Percentiles rank a stretch among this genome's conserved stretches.
These are phyloP conservation scores for Drosophila niveifrons DNA, from an alignment of 2,888 invertebrate species.

Conservation along the genomic window DNA sequence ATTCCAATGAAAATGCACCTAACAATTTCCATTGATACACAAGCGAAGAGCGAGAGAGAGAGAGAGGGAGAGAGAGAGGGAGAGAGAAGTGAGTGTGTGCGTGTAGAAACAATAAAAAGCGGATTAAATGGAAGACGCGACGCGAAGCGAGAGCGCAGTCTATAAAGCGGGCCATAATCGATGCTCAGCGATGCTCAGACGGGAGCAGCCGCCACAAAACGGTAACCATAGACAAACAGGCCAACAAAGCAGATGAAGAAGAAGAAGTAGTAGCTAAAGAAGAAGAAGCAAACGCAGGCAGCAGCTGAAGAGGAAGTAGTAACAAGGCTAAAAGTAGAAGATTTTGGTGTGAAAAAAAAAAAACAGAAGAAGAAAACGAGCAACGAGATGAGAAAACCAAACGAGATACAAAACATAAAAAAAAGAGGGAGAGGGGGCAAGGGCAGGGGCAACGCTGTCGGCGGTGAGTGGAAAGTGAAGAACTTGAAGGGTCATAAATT, in stretches of 20 bases:
- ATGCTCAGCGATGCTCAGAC: conserved; percentile 73
- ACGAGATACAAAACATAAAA: conserved; percentile 33
- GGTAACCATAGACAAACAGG: conserved; percentile 58
- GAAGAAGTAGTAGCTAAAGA: background rate
- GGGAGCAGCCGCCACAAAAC: conserved; percentile 59
- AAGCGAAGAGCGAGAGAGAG: conserved; percentile 8
- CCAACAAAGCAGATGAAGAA: conserved; percentile 5
- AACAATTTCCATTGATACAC: conserved; percentile 72
- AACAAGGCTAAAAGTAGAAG: conserved; percentile 55
- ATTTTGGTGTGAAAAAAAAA: conserved; percentile 80
- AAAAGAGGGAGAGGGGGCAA: conserved; percentile 9
- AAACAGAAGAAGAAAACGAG: background rate
- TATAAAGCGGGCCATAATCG: conserved; percentile 74
- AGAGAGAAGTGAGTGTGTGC: conserved; percentile 21
- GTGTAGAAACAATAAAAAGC: conserved; percentile 81
- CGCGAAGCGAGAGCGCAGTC: conserved; percentile 42
- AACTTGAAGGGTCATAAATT: conserved; percentile 86
- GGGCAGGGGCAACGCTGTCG: conserved; percentile 43
- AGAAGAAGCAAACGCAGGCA: background rate
- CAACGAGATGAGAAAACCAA: conserved; percentile 29
- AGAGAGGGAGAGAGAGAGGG: conserved; percentile 7
- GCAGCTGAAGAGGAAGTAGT: conserved; percentile 55
- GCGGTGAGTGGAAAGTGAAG: conserved; percentile 77
- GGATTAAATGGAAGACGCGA: conserved; percentile 77
- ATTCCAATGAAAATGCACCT: conserved; percentile 79